Base-by-base conservation (phyloP, 2,113 vertebrate species). In the Psittacula cyanocephala region DNA sequence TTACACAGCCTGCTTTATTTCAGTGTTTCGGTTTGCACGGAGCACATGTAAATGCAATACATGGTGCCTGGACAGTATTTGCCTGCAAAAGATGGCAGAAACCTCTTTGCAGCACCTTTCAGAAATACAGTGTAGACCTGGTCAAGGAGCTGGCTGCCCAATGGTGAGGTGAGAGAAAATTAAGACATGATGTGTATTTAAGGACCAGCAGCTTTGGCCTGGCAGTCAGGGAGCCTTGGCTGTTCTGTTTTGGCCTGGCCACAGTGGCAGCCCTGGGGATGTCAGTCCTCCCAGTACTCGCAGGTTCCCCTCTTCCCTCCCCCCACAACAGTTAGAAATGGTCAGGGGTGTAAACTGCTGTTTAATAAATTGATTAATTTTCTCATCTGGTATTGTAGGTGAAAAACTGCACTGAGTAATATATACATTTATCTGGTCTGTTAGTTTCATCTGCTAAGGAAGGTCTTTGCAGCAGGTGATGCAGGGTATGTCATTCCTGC, bases 121-220 rank as follows among this genome's bases (percentile, higher is more conserved):
- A 27, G 82, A 77, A 72, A 24, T 2, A 2, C 17, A 8, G 57
- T 3, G 44, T 1, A 0, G 50, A 46, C 35, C 29, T 25, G 2
- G 52, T 19, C 29, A 31, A 31, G 52, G 10, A 31, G 31, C 25
- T 63, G 35, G 28, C 47, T 69, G 9, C 52, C 41, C 18, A 24
- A 3, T 33, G 44, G 60, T 67, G 77, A 5, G 27, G 10, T 37
- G 31, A 29, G 27, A 2, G 2, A 29, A 53, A 60, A 28, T 25
- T 49, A 41, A 53, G n/a, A 41, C 0, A 1, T 11, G 18, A 28
- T 3, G 3, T 16, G 22, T 52, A 20, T 28, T 64, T 53, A 22
- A 64, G 17, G 69, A 70, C 20, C 49, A 80, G 20, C 33, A 33
- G 37, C 19, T 8, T 63, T 57, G 37, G 47, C 15, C 10, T 41